phyloP scores from a whole-genome alignment of 1,140 invertebrate species.

The Saccostrea cuccullata region DNA sequence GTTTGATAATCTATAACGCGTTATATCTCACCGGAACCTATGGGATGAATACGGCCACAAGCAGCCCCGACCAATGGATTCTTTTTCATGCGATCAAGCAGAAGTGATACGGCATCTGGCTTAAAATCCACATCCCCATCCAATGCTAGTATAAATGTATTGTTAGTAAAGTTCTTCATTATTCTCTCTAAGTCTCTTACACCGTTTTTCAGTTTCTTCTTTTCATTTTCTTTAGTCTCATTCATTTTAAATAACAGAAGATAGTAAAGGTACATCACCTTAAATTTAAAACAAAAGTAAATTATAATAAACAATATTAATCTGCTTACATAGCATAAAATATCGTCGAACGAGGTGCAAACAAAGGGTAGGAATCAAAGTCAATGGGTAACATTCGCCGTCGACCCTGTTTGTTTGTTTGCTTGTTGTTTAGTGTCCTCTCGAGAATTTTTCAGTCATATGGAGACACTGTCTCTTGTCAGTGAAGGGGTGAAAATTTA shows the following conservation, averaged over 20 bases:
- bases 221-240: constrained; percentile 55
- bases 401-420: no score
- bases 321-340: no score
- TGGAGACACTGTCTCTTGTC: no score
- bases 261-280: constrained; percentile 85
- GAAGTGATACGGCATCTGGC: constrained; percentile 80
- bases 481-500: no score
- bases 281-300: constrained; percentile 8
- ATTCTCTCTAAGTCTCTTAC: no score
- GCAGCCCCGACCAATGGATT: constrained; percentile 81
- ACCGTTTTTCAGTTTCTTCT: not conserved
- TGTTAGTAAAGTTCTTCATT: not conserved
- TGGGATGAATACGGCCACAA: constrained; percentile 82
- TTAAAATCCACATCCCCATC: constrained; percentile 83
- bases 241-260: constrained; percentile 79
- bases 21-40: constrained; percentile 74
- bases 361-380: no score
- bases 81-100: constrained; percentile 82
- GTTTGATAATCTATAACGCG: no score
- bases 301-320: no score
- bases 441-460: no score
- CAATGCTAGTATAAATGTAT: constrained; percentile 81
- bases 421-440: no score
- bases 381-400: no score
- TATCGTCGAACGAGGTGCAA: no score